Conservation (phyloP, 2,888 invertebrate species). For the Sepioteuthis lessoniana region DNA sequence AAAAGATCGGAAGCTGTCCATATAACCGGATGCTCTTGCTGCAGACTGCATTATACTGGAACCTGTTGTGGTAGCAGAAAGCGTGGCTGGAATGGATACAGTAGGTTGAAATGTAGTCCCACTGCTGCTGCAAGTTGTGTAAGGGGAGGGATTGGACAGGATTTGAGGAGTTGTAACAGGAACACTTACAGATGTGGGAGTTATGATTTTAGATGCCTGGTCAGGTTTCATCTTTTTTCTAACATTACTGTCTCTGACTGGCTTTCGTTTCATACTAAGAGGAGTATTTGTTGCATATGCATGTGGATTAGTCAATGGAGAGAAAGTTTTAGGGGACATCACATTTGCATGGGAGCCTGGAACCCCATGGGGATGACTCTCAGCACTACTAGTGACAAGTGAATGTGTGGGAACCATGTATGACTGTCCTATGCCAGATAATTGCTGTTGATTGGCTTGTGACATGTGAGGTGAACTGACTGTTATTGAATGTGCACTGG, state of each 20-base stretch:
- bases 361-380: conserved; percentile 49
- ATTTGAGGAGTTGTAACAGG: conserved; percentile 70
- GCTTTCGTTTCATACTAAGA: conserved; percentile 62
- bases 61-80: conserved; percentile 56
- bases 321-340: conserved; percentile 62
- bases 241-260: conserved; percentile 59
- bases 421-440: conserved; percentile 74
- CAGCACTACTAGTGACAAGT: conserved; percentile 77
- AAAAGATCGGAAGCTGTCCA: conserved; percentile 73
- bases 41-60: conserved; percentile 78
- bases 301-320: conserved; percentile 54
- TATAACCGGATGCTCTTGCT: conserved; percentile 69
- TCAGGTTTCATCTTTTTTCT: conserved; percentile 55
- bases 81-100: conserved; percentile 55
- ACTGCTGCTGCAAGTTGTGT: conserved; percentile 62
- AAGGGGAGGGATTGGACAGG: conserved; percentile 67
- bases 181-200: conserved; percentile 58
- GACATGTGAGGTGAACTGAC: conserved; percentile 62
- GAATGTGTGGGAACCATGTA: conserved; percentile 67
- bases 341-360: conserved; percentile 48
- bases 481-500: conserved; percentile 24
- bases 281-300: conserved; percentile 51
- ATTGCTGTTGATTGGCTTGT: conserved; percentile 64
- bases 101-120: conserved; percentile 54
- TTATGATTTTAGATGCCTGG: conserved; percentile 51